phyloP scores from a whole-genome alignment of 2,113 vertebrate genomes.

The Corythornis cristatus region DNA sequence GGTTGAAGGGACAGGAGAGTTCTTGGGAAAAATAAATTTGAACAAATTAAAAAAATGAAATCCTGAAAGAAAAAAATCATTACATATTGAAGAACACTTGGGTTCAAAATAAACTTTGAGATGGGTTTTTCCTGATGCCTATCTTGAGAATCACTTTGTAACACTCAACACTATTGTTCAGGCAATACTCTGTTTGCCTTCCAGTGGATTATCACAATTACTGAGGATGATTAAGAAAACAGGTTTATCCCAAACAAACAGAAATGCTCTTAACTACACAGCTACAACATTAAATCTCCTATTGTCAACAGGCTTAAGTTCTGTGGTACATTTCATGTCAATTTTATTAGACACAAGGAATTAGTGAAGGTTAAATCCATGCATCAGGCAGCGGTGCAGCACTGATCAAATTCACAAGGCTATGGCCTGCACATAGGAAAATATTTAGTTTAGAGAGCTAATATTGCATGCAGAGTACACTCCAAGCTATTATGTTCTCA shows the following conservation, averaged over 20 bases:
- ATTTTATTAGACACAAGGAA: not conserved
- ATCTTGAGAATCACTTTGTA: not conserved
- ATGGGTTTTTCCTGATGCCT: not conserved
- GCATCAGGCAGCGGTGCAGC: not conserved
- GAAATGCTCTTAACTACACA: not conserved
- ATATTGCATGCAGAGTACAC: fast-evolving
- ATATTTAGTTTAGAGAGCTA: not conserved
- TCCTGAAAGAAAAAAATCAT: conserved; percentile 39
- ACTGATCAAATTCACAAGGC: fast-evolving
- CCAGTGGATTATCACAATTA: not conserved
- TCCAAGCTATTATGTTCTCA: too few relatives aligned
- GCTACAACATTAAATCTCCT: not conserved
- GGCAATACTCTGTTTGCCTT: not conserved
- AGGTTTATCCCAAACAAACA: not conserved
- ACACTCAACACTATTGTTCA: not conserved
- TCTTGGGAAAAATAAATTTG: conserved; percentile 78
- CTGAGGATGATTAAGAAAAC: not conserved
- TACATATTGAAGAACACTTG: not conserved
- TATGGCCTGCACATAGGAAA: not conserved
- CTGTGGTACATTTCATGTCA: not conserved
- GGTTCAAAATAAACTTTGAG: not conserved
- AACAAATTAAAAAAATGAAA: not conserved
- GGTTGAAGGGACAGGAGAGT: conserved; percentile 86
- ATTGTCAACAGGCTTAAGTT: not conserved
- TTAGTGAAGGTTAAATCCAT: not conserved